Evolutionary conservation across 2,888 invertebrate species (phyloP).

Genomic region (Aromia moschata): DNA sequence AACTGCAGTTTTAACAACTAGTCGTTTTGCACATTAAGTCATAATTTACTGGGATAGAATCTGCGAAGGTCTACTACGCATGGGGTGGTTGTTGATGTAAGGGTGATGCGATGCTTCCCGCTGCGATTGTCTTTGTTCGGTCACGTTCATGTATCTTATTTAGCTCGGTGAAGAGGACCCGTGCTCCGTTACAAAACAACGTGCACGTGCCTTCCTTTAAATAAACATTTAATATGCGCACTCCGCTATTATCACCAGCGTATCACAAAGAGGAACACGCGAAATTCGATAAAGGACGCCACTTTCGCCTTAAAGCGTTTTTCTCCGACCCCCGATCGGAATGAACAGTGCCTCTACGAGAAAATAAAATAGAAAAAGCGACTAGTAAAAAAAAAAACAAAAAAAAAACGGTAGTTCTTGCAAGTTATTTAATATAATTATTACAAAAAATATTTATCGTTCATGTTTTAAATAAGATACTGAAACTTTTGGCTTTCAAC

Average conservation of each 20-base stretch:
- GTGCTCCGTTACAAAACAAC: conserved; percentile 44
- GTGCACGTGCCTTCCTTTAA: conserved; percentile 60
- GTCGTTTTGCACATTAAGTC: background rate
- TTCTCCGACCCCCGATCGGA: background rate
- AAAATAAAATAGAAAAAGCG: too few relatives aligned
- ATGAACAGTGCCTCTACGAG: too few relatives aligned
- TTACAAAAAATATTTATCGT: too few relatives aligned
- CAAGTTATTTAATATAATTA: too few relatives aligned
- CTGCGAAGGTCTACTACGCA: conserved; percentile 18
- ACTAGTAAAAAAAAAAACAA: too few relatives aligned
- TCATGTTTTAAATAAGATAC: too few relatives aligned
- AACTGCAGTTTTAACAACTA: background rate
- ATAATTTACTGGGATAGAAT: conserved; percentile 20
- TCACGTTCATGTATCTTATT: conserved; percentile 46
- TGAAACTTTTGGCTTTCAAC: too few relatives aligned
- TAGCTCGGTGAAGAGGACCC: conserved; percentile 26
- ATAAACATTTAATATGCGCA: conserved; percentile 57
- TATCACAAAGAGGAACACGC: conserved; percentile 14
- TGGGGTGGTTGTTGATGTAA: conserved; percentile 33
- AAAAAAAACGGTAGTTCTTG: too few relatives aligned
- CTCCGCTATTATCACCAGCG: conserved; percentile 36
- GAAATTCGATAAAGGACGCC: conserved; percentile 16
- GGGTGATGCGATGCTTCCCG: conserved; percentile 43
- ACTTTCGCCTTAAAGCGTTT: conserved; percentile 7
- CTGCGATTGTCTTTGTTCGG: conserved; percentile 48